phyloP scores from a whole-genome alignment of 2,113 vertebrate species.

The Alouatta palliata region DNA sequence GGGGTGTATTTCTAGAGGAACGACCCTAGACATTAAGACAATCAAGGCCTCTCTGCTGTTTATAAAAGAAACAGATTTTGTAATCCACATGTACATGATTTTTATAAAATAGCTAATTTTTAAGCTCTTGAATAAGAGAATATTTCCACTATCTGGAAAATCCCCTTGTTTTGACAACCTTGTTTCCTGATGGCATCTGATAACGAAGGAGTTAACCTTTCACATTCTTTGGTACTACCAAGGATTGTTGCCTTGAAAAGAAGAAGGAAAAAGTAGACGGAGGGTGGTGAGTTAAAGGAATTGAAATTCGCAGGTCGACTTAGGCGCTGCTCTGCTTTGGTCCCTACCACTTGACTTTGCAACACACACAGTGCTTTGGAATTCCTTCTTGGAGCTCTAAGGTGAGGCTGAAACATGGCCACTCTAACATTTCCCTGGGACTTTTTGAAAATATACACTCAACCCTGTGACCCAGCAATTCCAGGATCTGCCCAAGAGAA shows the following conservation, averaged over 20 bases:
- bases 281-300: not conserved
- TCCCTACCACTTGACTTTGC: not conserved
- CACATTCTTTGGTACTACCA: not conserved
- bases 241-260: not conserved
- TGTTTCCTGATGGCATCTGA: not conserved
- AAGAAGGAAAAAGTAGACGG: not conserved
- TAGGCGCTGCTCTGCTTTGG: fast-evolving
- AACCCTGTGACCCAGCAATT: not conserved
- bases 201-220: not conserved
- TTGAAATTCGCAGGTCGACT: not conserved
- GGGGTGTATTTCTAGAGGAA: not conserved
- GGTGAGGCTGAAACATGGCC: not conserved
- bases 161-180: not conserved
- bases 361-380: not conserved
- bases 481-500: not conserved
- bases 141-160: not conserved
- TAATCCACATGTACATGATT: not conserved
- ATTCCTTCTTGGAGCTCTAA: not conserved
- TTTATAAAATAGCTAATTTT: not conserved
- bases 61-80: not conserved
- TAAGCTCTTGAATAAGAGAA: not conserved
- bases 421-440: not conserved
- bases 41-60: not conserved
- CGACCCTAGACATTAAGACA: not conserved
- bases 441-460: not conserved